These are phyloP conservation scores for Ranitomeya variabilis DNA, from an alignment of 2,113 vertebrate species.

Conservation along the genomic window DNA sequence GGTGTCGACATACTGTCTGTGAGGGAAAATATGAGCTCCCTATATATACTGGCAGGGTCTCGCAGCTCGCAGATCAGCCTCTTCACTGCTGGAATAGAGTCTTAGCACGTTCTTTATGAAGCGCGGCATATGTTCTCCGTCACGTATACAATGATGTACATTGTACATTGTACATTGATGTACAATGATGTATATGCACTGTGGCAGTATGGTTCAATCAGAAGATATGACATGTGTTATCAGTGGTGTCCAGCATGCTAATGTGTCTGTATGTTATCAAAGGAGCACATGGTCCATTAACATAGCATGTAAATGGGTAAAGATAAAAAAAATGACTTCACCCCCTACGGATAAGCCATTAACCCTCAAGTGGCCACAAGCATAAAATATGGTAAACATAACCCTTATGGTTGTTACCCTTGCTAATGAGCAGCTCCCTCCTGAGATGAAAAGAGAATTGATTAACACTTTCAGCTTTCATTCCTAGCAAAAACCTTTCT, in stretches of 20 bases:
- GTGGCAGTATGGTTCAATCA: constrained; percentile 3
- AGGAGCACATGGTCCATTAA: constrained; percentile 11
- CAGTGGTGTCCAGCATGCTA: constrained; percentile 33
- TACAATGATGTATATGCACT: background rate
- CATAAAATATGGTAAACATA: background rate
- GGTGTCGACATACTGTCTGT: constrained; percentile 56
- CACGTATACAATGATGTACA: background rate
- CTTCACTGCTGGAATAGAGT: background rate
- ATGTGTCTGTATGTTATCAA: constrained; percentile 28
- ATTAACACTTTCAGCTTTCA: constrained; percentile 17
- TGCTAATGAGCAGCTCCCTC: constrained; percentile 2
- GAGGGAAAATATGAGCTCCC: constrained; percentile 54
- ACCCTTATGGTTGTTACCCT: background rate
- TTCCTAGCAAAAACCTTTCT: background rate
- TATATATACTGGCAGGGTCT: constrained; percentile 48
- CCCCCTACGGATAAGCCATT: constrained; percentile 7
- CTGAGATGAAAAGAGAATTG: background rate
- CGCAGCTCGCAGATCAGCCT: constrained; percentile 16
- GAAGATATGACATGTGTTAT: constrained; percentile 14
- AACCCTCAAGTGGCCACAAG: background rate
- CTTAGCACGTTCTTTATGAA: constrained; percentile 5
- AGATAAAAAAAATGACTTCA: background rate
- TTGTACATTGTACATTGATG: too few relatives aligned
- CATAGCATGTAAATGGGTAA: background rate
- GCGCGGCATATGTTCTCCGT: background rate